Evolutionary conservation across 1,140 invertebrate species (phyloP).

Genomic region (Philopotamus ludificatus): DNA sequence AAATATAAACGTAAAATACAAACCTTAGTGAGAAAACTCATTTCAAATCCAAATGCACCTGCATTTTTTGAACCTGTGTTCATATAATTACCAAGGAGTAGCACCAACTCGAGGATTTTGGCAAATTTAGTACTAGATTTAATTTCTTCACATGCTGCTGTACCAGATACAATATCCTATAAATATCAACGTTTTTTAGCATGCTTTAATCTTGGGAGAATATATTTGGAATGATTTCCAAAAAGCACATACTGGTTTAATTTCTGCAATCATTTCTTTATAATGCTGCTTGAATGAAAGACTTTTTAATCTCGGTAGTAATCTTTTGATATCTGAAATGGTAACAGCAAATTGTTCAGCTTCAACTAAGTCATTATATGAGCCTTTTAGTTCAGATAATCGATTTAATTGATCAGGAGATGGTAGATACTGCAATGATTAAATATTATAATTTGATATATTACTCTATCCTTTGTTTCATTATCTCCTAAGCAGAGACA

Average conservation of each 20-base stretch:
- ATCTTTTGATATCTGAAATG: constrained; percentile 85
- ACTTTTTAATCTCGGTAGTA: constrained; percentile 83
- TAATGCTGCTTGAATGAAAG: constrained; percentile 88
- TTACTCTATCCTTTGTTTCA: too few species aligned
- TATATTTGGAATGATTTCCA: constrained; percentile 1
- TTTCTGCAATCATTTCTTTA: constrained; percentile 64
- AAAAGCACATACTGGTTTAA: constrained; percentile 76
- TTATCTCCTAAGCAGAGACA: too few species aligned
- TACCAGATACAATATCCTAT: constrained; percentile 89
- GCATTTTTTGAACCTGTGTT: constrained; percentile 92
- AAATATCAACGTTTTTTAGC: too few species aligned
- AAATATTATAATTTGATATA: too few species aligned
- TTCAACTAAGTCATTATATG: constrained; percentile 80
- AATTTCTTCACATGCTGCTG: constrained; percentile 94
- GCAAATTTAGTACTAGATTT: constrained; percentile 87
- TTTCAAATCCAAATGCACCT: constrained; percentile 94
- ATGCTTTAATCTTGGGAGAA: too few species aligned
- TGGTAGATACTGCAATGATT: constrained; percentile 75
- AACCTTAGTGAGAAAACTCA: constrained; percentile 89
- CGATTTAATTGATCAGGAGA: constrained; percentile 84
- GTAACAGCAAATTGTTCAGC: constrained; percentile 94
- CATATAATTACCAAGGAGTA: constrained; percentile 93
- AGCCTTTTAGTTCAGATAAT: constrained; percentile 75
- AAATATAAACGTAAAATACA: constrained; percentile 19
- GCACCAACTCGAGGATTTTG: constrained; percentile 84